Evolutionary conservation across 23 tunicate genomes (phyloP).

Genomic region (Styela clava): DNA sequence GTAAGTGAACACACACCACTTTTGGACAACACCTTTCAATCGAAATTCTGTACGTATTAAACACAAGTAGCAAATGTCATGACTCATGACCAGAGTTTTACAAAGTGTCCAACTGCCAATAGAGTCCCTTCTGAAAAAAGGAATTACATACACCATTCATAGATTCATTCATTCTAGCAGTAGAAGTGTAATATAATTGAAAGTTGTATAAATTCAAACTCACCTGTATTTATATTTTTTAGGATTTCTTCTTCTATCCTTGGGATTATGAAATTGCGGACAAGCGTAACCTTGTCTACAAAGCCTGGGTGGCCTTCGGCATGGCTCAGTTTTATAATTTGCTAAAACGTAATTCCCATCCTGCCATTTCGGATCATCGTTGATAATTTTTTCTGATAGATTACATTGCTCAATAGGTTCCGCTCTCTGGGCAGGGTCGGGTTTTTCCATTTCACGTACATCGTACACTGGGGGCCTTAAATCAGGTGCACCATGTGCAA

Average conservation of each 20-base stretch:
- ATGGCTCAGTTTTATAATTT: slow-evolving; percentile 93
- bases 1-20: too few relatives aligned
- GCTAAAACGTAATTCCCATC: slow-evolving; percentile 92
- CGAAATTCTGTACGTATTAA: too few relatives aligned
- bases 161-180: too few relatives aligned
- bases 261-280: slow-evolving; percentile 95
- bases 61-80: too few relatives aligned
- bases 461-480: slow-evolving; percentile 94
- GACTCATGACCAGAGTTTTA: too few relatives aligned
- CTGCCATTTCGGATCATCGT: slow-evolving; percentile 98
- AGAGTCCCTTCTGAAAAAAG: too few relatives aligned
- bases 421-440: slow-evolving; percentile 24
- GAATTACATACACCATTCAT: too few relatives aligned
- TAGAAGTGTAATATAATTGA: too few relatives aligned
- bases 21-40: too few relatives aligned
- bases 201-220: too few relatives aligned
- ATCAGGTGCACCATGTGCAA: slow-evolving; percentile 97
- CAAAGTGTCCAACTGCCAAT: too few relatives aligned
- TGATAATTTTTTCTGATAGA: slow-evolving; percentile 81
- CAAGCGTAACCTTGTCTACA: slow-evolving; percentile 96
- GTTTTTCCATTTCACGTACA: slow-evolving; percentile 43
- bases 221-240: slow-evolving; percentile 96
- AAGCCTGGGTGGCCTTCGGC: slow-evolving; percentile 92
- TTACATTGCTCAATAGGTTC: slow-evolving; percentile 42
- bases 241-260: slow-evolving; percentile 98